Base-by-base conservation (phyloP, 2,888 invertebrate genomes). In the Iphiclides podalirius region DNA sequence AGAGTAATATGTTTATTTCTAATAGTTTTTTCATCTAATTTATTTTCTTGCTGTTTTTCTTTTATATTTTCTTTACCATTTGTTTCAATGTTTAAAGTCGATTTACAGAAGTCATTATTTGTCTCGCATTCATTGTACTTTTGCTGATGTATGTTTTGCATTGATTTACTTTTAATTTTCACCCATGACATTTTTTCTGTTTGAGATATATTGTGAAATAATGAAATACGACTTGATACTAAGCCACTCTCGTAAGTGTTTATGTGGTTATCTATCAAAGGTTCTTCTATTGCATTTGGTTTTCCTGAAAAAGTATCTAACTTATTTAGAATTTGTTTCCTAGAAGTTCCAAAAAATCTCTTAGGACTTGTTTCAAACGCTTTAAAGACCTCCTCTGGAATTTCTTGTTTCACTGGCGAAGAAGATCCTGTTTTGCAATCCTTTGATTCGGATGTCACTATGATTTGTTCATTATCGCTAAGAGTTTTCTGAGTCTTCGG, bases 341-440 rank as follows among this genome's bases (percentile, higher is more conserved):
- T 72, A 37, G 87, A 88, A 20, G 87, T 87, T 1, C 87, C 88
- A 48, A 89, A 88, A 61, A 88, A 88, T 62, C 87, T 69, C 57
- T 86, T 89, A 6, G 88, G 88, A 56, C 87, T 88, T 11, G 86
- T 88, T 73, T 88, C 88, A 59, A 88, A 88, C 11, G 87, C 88
- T 69, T 81, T 85, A 42, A 82, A 87, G 6, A 88, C 75, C 70
- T 87, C 87, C 68, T 87, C 87, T 1, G 87, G 79, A 37, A 87
- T 54, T 66, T 88, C 87, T 60, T 79, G 84, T 65, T 79, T 87
- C 6, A 69, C 60, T 46, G 71, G 69, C 12, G 53, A 46, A 15
- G 59, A 44, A 47, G 17, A 15, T 23, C 41, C 17, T 15, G 36
- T 48, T 39, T 28, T 51, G 28, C 46, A 46, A 36, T 44, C 23